phyloP scores from a whole-genome alignment of 2,888 invertebrate genomes.

The Drosophila demipolita region DNA sequence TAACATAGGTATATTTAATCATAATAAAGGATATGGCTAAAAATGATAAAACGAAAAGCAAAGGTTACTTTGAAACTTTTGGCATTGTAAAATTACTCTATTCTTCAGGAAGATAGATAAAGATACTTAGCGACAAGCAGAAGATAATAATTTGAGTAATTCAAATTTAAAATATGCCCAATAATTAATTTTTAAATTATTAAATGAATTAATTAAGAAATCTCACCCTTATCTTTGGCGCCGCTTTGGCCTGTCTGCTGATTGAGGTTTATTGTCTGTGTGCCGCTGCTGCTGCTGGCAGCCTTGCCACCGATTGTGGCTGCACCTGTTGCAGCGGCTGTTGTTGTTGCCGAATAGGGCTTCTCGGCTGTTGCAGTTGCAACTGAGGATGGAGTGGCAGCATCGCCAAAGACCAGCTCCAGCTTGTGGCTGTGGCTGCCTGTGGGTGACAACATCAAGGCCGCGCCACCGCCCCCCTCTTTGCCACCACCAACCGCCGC shows the following conservation, averaged over 20 bases:
- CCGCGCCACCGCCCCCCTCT: neutral
- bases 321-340: slow-evolving; percentile 7
- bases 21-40: no score
- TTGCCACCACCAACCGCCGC: neutral
- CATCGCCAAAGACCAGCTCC: slow-evolving; percentile 62
- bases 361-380: slow-evolving; percentile 58
- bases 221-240: slow-evolving; percentile 84
- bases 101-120: no score
- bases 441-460: slow-evolving; percentile 56
- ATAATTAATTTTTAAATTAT: neutral
- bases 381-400: slow-evolving; percentile 27
- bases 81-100: no score
- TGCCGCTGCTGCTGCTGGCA: slow-evolving; percentile 21
- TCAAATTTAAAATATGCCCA: no score
- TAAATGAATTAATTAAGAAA: neutral
- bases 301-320: slow-evolving; percentile 45
- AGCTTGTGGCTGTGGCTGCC: slow-evolving; percentile 67
- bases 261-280: slow-evolving; percentile 39
- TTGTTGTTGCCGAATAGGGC: slow-evolving; percentile 44
- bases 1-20: no score
- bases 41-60: no score
- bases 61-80: no score
- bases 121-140: no score
- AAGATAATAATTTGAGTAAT: no score
- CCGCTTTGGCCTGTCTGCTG: slow-evolving; percentile 41